Evolutionary conservation across 2,888 invertebrate genomes (phyloP), one percentile per base, ranked within the genome.

Genomic region (Cephus runcator): DNA sequence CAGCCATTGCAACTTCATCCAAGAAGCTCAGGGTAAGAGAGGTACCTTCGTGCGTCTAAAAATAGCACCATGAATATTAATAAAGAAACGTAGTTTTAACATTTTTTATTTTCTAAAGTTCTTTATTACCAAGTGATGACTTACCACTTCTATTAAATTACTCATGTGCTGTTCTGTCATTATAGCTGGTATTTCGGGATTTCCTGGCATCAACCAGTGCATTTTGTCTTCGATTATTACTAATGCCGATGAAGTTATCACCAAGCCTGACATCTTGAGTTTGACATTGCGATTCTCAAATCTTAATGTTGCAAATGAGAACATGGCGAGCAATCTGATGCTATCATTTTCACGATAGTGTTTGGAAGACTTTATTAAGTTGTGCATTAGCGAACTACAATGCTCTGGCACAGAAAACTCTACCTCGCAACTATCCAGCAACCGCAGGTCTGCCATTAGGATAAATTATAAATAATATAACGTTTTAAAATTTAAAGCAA

Each of bases 61-160:
- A 9, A 56, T 56, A 56, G 23, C 6, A 6, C 0, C 40, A 23
- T 56, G 1, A 56, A 56, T 56, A 23, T 23, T 23, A 23, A 23
- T 23, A 0, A 23, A 2, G 0, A 23, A 23, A 23, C 15, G 6
- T 56, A 23, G 40, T 23, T 56, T 9, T 2, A 23, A 23, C 0
- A 23, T 23, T 56, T 6, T 56, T 9, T 23, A 56, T 9, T 56
- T 56, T 56, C 23, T 56, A 23, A 30, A 23, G 4, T 75, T 36
- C 9, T 3, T 36, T 75, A 76, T 75, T 74, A 31, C 33, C 11
- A 75, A 56, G n/a, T 56, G 23, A 12, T 79, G 75, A 86, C 92
- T 92, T 79, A 93, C 92, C 78, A 93, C 92, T 87, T 93, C 93
- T 4, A 93, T 92, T 73, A 94, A 88, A 88, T 93, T 93, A 79